Conservation (phyloP, 2,888 invertebrate genomes). For the Sylvicola fuscatus region DNA sequence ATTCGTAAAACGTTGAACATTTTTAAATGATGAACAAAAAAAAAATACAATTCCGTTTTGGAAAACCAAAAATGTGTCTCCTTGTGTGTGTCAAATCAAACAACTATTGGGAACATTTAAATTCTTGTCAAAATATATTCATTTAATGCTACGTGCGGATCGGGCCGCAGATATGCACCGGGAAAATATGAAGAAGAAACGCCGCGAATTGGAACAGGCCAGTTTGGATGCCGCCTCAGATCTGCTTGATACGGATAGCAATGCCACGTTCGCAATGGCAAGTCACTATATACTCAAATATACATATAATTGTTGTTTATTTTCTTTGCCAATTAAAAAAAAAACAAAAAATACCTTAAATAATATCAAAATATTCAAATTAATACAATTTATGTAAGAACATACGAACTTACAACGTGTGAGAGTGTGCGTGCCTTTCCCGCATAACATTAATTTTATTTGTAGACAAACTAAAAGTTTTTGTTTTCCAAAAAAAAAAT, state of each 20-base stretch:
- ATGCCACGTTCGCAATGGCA: constrained; percentile 83
- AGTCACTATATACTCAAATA: too few species aligned
- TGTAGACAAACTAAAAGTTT: too few species aligned
- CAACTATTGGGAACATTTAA: constrained; percentile 22
- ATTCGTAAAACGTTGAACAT: too few species aligned
- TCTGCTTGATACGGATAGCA: constrained; percentile 69
- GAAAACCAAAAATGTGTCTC: constrained; percentile 8
- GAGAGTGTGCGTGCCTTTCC: too few species aligned
- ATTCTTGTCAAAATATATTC: constrained; percentile 20
- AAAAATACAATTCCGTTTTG: constrained; percentile 8
- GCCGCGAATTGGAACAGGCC: constrained; percentile 67
- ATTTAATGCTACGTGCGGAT: constrained; percentile 45
- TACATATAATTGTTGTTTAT: too few species aligned
- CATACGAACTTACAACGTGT: too few species aligned
- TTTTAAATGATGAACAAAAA: neutral
- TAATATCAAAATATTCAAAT: too few species aligned
- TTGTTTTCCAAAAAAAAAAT: too few species aligned
- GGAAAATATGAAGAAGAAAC: constrained; percentile 78
- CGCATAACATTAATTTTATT: too few species aligned
- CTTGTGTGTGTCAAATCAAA: constrained; percentile 9
- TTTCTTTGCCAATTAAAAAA: too few species aligned
- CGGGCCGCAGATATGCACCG: constrained; percentile 43
- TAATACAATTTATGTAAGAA: too few species aligned
- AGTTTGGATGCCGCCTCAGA: constrained; percentile 74
- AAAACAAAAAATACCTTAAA: too few species aligned